A percentile compares a stretch with the other conserved stretches of the same genome.
phyloP scores from a whole-genome alignment of 2,888 invertebrate genomes.

The Sarcophaga rosellei region DNA sequence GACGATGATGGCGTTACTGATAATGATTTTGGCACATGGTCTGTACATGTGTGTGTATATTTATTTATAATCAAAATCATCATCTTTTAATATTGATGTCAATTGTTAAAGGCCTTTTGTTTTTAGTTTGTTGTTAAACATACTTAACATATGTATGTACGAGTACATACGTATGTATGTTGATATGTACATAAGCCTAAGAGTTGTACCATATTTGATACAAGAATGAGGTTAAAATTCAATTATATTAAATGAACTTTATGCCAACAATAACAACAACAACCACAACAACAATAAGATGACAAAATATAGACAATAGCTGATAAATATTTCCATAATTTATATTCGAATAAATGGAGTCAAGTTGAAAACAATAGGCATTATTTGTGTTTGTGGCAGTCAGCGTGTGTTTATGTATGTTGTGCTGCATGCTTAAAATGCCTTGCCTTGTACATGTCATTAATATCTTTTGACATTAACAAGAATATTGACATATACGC shows the following conservation, averaged over 20 bases:
- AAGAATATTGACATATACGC: slow-evolving; percentile 30
- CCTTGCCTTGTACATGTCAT: slow-evolving; percentile 54
- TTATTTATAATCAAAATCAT: slow-evolving; percentile 22
- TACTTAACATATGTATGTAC: neutral
- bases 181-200: neutral
- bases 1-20: slow-evolving; percentile 2
- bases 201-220: neutral
- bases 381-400: neutral
- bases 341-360: slow-evolving; percentile 1
- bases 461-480: slow-evolving; percentile 63
- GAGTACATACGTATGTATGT: slow-evolving; percentile 5
- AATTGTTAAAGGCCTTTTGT: slow-evolving; percentile 16
- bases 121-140: neutral
- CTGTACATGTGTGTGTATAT: neutral
- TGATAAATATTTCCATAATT: slow-evolving; percentile 50
- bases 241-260: slow-evolving; percentile 59
- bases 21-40: slow-evolving; percentile 39
- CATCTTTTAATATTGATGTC: slow-evolving; percentile 40
- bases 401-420: neutral
- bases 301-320: slow-evolving; percentile 34
- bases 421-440: slow-evolving; percentile 25
- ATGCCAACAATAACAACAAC: slow-evolving; percentile 2
- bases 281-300: neutral
- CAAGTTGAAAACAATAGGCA: slow-evolving; percentile 24
- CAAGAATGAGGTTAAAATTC: slow-evolving; percentile 58